Base-by-base conservation (phyloP, 2,888 invertebrate species). In the Anticlea derivata region DNA sequence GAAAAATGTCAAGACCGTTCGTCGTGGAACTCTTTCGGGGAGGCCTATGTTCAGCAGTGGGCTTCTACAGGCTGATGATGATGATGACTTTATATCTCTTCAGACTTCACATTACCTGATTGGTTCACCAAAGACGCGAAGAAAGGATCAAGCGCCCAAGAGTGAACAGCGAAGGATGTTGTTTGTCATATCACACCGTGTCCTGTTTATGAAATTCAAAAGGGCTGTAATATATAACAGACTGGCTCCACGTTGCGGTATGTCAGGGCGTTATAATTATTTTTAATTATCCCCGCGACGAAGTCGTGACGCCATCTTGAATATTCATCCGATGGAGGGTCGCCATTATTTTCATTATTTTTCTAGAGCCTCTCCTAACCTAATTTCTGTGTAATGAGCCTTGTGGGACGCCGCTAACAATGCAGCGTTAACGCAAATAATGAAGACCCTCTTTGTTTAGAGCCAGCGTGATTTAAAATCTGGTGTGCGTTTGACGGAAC, bases 371-470 rank as follows among this genome's bases (percentile, higher is more conserved):
- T 69, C 68, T 73, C 62, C 37, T 75, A 81, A 80, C 78, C 79
- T 82, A 83, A 86, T 85, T 81, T 80, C 70, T 68, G 51, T 61
- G 76, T 82, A 81, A 84, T 81, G 80, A 80, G 78, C 65, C 78
- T 67, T 71, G 68, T 61, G 78, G 75, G 78, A 73, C 64, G 62
- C 55, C 60, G 63, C 63, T 59, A 60, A 73, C 70, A 70, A 70
- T 61, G 69, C 67, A 63, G 63, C 62, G 65, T 69, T 67, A 61
- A 60, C 61, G 64, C 66, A 69, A 76, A 78, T 78, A 77, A 75
- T 72, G 73, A 71, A 67, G 61, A 60, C 60, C 62, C 63, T 68
- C 63, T 65, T 70, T 68, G 62, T 69, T 65, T 70, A 66, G 64
- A 63, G 53, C 33, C 57, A 51, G 58, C 58, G 52, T 55, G 46